Evolutionary conservation across 2,113 vertebrate species (phyloP).

Genomic region (Barbus barbus): DNA sequence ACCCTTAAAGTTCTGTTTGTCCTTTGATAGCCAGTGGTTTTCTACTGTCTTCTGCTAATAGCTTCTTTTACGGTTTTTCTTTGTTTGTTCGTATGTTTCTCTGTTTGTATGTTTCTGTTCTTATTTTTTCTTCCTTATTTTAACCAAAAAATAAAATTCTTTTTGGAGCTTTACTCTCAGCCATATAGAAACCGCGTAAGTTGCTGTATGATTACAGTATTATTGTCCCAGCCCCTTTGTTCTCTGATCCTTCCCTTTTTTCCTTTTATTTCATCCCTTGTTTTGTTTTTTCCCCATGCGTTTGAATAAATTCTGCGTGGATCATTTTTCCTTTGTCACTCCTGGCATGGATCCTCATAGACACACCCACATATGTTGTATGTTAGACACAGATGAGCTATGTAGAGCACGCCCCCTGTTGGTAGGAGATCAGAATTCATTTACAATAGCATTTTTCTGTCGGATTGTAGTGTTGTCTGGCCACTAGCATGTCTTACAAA

Average conservation of each 20-base stretch:
- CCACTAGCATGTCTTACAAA: constrained; percentile 1
- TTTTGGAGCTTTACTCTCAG: constrained; percentile 79
- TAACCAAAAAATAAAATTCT: constrained; percentile 22
- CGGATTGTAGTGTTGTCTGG: not conserved
- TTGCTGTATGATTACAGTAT: constrained; percentile 51
- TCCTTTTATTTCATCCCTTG: constrained; percentile 23
- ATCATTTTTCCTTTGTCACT: too few species aligned
- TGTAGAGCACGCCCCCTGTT: not conserved
- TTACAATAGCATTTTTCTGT: not conserved
- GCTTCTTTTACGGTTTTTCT: constrained; percentile 71
- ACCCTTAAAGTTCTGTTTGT: not conserved
- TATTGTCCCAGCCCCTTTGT: constrained; percentile 48
- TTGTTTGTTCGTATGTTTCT: constrained; percentile 72
- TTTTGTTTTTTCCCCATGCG: not conserved
- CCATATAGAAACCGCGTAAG: constrained; percentile 80
- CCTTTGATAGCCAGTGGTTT: not conserved
- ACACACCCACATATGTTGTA: constrained; percentile 15
- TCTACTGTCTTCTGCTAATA: constrained; percentile 70
- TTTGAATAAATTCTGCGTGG: constrained; percentile 24
- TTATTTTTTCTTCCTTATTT: constrained; percentile 60
- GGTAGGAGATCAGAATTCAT: not conserved
- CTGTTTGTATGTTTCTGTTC: constrained; percentile 67
- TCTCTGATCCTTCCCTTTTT: constrained; percentile 5
- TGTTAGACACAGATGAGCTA: not conserved
- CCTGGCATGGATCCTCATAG: constrained; percentile 61